Conservation (phyloP, 2,888 invertebrate species). For the Siphonodentalium dalli region DNA sequence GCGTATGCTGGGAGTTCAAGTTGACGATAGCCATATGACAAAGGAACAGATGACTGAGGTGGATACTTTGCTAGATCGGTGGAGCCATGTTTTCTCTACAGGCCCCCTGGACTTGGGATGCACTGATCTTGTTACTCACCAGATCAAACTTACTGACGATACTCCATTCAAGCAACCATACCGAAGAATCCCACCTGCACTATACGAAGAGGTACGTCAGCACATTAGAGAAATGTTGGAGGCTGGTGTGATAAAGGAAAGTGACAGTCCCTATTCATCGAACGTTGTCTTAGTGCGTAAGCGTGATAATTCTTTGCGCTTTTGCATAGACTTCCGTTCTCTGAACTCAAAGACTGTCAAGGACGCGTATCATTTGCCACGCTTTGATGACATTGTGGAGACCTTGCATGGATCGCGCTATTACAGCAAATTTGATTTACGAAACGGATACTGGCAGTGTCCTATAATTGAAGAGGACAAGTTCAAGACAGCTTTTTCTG, state of each 20-base stretch:
- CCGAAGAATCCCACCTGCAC: conserved; percentile 12
- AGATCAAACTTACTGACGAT: conserved; percentile 14
- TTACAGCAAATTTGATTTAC: conserved; percentile 20
- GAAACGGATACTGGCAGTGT: conserved; percentile 19
- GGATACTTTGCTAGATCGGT: not conserved
- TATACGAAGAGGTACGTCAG: conserved; percentile 18
- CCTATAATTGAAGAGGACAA: conserved; percentile 21
- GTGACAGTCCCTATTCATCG: conserved; percentile 12
- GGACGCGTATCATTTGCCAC: conserved; percentile 11
- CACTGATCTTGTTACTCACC: conserved; percentile 16
- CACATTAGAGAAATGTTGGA: conserved; percentile 23
- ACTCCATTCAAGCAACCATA: conserved; percentile 17
- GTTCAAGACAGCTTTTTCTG: conserved; percentile 23
- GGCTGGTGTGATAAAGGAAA: conserved; percentile 9
- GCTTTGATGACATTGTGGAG: conserved; percentile 15
- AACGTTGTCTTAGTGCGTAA: conserved; percentile 16
- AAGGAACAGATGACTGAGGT: not conserved
- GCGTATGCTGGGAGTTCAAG: not conserved
- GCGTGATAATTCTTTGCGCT: conserved; percentile 11
- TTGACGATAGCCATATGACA: not conserved
- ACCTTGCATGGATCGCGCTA: conserved; percentile 14
- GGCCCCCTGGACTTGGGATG: conserved; percentile 5
- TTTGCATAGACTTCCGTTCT: conserved; percentile 15
- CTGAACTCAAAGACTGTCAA: conserved; percentile 12
- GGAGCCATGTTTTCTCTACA: conserved; percentile 12